A percentile compares a stretch with the other conserved stretches of the same genome.
These are phyloP conservation scores for Himalopsyche japonica DNA, from an alignment of 2,888 invertebrate genomes.

Conservation along the genomic window DNA sequence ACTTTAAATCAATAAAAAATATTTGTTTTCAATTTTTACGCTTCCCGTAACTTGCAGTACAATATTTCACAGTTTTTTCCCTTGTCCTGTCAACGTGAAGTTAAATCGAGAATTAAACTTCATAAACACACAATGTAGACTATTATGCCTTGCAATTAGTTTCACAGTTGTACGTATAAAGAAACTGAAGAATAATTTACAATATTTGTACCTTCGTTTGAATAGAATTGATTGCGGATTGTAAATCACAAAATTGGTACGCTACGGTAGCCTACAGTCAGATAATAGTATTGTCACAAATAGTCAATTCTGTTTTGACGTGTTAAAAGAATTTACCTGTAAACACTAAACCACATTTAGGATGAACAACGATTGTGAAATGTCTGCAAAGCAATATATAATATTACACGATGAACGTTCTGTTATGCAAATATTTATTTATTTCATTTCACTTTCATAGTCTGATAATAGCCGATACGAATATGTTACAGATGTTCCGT, in stretches of 20 bases:
- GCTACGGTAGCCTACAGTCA: constrained; percentile 16
- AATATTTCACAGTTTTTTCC: not conserved
- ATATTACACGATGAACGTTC: not conserved
- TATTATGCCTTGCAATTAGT: constrained; percentile 29
- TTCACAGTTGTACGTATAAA: constrained; percentile 17
- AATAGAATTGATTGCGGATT: constrained; percentile 20
- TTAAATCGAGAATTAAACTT: not conserved
- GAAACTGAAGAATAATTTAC: constrained; percentile 22
- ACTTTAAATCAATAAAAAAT: constrained; percentile 12
- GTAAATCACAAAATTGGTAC: constrained; percentile 20
- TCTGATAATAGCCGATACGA: not conserved
- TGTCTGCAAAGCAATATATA: not conserved
- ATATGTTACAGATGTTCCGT: not conserved
- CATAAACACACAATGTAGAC: not conserved
- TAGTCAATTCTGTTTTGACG: constrained; percentile 19
- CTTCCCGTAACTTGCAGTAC: not conserved
- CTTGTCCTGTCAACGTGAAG: constrained; percentile 6
- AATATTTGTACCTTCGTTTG: constrained; percentile 20
- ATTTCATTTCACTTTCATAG: not conserved
- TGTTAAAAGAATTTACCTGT: not conserved
- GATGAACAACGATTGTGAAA: not conserved
- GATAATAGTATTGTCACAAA: constrained; percentile 14
- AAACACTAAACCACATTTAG: constrained; percentile 15
- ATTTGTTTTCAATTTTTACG: constrained; percentile 8
- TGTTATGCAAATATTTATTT: not conserved